Evolutionary conservation across 2,888 invertebrate species (phyloP).

Genomic region (Aphrophora alni): DNA sequence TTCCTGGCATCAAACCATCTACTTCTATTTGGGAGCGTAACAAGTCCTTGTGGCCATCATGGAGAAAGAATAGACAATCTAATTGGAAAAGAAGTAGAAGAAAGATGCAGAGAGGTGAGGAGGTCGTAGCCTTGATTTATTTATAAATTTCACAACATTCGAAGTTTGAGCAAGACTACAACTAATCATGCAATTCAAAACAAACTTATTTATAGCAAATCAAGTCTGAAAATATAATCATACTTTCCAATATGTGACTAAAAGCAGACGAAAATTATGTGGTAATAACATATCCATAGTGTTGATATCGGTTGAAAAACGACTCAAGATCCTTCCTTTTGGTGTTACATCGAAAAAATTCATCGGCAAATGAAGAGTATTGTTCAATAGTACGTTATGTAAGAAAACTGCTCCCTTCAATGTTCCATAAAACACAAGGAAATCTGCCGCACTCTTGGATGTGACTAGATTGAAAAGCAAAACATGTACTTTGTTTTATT

Average conservation of each 20-base stretch:
- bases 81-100: too few species aligned
- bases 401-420: conserved; percentile 66
- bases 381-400: conserved; percentile 62
- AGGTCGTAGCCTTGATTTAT: too few species aligned
- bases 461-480: background rate
- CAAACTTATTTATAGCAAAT: background rate
- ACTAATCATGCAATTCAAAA: background rate
- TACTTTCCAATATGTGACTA: conserved; percentile 50
- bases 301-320: conserved; percentile 62
- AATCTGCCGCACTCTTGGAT: background rate
- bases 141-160: too few species aligned
- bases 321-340: conserved; percentile 31
- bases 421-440: conserved; percentile 59
- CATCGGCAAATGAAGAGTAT: conserved; percentile 71
- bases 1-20: too few species aligned
- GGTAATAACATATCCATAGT: conserved; percentile 74
- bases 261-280: conserved; percentile 74
- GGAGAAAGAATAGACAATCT: too few species aligned
- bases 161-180: too few species aligned
- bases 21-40: too few species aligned
- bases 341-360: conserved; percentile 84
- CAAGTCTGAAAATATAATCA: conserved; percentile 20
- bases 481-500: background rate
- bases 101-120: too few species aligned
- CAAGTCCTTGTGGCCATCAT: too few species aligned